Conservation (phyloP, 92 coral and sea anemone species). For the Epizoanthus scotinus region DNA sequence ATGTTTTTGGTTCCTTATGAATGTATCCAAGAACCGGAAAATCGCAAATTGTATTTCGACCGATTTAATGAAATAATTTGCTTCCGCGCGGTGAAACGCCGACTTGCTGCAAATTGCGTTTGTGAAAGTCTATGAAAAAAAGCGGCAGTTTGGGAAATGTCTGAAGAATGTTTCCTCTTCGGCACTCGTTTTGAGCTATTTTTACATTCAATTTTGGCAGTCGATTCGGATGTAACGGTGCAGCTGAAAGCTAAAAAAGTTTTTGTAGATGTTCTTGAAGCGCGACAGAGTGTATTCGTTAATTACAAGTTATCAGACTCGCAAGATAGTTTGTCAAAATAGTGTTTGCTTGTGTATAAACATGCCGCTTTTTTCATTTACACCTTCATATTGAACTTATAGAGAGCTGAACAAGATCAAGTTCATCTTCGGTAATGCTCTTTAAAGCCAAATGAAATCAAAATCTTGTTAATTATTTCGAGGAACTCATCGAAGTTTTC, state of each 20-base stretch:
- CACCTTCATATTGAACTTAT: slow-evolving; percentile 5
- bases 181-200: slow-evolving; percentile 10
- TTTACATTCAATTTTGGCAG: neutral
- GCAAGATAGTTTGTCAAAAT: slow-evolving; percentile 11
- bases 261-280: slow-evolving; percentile 20
- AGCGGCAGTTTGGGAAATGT: neutral
- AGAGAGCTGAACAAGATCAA: neutral
- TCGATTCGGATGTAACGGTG: slow-evolving; percentile 6
- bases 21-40: slow-evolving; percentile 38
- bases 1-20: slow-evolving; percentile 2
- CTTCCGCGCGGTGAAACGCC: slow-evolving; percentile 38
- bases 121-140: neutral
- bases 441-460: neutral
- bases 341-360: slow-evolving; percentile 16
- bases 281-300: slow-evolving; percentile 21
- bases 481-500: neutral
- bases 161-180: neutral
- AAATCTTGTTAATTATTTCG: neutral
- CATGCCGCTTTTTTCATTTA: slow-evolving; percentile 36
- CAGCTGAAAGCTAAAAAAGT: neutral
- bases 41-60: slow-evolving; percentile 5
- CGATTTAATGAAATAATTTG: slow-evolving; percentile 40
- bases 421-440: neutral
- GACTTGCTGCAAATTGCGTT: slow-evolving; percentile 14
- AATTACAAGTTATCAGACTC: slow-evolving; percentile 33